Evolutionary conservation across 2,113 vertebrate species (phyloP).

Genomic region (Grallaria varia): DNA sequence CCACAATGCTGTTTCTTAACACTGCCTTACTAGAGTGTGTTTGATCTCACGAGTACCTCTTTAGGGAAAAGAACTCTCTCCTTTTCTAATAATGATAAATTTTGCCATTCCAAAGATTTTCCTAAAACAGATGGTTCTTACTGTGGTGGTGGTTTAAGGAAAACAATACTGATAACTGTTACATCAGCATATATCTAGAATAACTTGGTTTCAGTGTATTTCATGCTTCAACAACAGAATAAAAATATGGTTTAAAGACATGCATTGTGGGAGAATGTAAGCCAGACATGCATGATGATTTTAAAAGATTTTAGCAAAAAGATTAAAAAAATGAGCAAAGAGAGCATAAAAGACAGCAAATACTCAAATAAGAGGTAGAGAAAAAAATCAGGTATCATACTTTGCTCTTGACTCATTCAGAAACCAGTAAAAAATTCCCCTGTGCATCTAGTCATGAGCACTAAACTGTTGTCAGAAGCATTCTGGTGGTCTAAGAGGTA

Average conservation of each 20-base stretch:
- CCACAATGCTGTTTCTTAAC: background rate
- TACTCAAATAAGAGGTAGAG: fast-evolving
- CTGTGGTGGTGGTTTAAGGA: background rate
- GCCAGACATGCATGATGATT: background rate
- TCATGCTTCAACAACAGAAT: background rate
- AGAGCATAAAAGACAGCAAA: background rate
- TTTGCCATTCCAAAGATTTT: background rate
- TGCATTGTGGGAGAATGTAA: background rate
- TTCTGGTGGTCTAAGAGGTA: background rate
- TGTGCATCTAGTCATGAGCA: background rate
- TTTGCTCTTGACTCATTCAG: background rate
- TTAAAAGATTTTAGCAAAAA: background rate
- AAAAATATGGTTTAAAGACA: background rate
- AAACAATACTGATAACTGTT: background rate
- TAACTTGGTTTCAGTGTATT: background rate
- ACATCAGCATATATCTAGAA: background rate
- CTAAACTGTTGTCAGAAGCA: background rate
- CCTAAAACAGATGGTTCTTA: background rate
- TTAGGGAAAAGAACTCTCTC: background rate
- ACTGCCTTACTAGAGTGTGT: background rate
- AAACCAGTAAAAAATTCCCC: background rate
- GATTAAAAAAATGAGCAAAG: background rate
- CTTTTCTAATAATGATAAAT: background rate
- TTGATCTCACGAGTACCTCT: background rate
- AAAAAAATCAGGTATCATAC: background rate